Evolutionary conservation across 2,113 vertebrate species (phyloP), one percentile per base, ranked within the genome.

Genomic region (Microcebus jonahi): DNA sequence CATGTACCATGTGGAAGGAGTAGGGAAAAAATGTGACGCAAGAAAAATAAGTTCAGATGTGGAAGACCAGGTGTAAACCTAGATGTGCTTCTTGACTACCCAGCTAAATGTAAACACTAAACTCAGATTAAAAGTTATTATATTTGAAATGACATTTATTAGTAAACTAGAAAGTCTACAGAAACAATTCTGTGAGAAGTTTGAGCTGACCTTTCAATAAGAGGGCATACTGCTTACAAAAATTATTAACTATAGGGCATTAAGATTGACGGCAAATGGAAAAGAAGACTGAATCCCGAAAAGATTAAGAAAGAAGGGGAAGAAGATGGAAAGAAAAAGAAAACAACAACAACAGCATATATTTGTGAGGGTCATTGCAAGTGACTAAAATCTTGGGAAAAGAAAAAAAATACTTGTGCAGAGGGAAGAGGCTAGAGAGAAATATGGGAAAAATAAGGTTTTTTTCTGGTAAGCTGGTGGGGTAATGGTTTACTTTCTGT

Each of bases 1-100:
- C 31, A 18, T 6, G 29, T 31, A 15, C 8, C 14, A 10, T 5
- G 2, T 10, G 3, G 34, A 31, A 68, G 0, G 5, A 3, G 21
- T 79, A 80, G 10, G 7, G n/a, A 86, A 82, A 48, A 63, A 45
- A 45, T 76, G 0, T 3, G 8, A 65, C 7, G 6, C 5, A 45
- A 1, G 9, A 31, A 42, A 91, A 53, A 4, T 29, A 55, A 20
- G n/a, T 63, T 63, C 36, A 48, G 48, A 59, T 29, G 3, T 31
- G 5, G 21, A 90, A 45, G 45, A 63, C 9, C 11, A 29, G 27
- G 29, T 73, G 6, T 53, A 91, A 71, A 57, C 61, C 12, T 65
- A 71, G 42, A 55, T 34, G 23, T 21, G 11, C 7, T 80, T 34
- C 14, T 75, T 36, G 2, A 50, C 61, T 83, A 67, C 29, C 17